Evolutionary conservation across 2,113 vertebrate genomes (phyloP), one percentile per base, ranked within the genome.

Genomic region (Alethe castanea): DNA sequence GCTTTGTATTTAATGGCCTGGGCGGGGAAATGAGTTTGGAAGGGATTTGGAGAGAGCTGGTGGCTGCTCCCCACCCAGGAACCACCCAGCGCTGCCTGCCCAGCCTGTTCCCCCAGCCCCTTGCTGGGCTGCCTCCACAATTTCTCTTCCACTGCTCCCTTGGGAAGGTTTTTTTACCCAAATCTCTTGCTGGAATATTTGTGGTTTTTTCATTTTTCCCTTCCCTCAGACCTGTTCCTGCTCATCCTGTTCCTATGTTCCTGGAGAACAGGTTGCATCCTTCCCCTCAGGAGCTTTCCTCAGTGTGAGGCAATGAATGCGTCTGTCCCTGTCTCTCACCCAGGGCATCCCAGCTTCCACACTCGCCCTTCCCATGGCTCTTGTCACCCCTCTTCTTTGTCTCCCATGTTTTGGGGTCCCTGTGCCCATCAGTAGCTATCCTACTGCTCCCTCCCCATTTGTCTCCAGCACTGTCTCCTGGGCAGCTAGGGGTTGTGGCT

Each of bases 91-190:
- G 16, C 18, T 15, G 12, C 95, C 74, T 64, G 92, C 79, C 62
- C 57, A 45, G 91, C 96, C 88, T 92, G 96, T 96, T 97, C 54
- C 74, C 81, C 78, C 8, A 38, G 35, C 61, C 73, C 40, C 57
- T 59, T 18, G 38, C 40, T 19, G 4, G 7, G n/a, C 57, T 85
- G 78, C 54, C 66, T 92, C 62, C 65, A 52, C 64, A 28, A 33
- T 28, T 81, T 69, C 42, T 83, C 80, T 53, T 67, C 81, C 26
- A 4, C 70, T 33, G 36, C 79, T 94, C 60, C 94, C 94, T 66
- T 97, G 96, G 92, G 92, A 95, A 95, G 42, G 35, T 35, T 3
- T 81, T 94, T 90, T 86, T 97, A 96, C 67, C 80, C 94, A 96
- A 93, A 97, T 97, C 35, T 92, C 85, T 42, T 70, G 19, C 76